A percentile compares a stretch with the other conserved stretches of the same genome.
phyloP scores from a whole-genome alignment of 2,888 invertebrate genomes.

The Sphaeridia pumilis region DNA sequence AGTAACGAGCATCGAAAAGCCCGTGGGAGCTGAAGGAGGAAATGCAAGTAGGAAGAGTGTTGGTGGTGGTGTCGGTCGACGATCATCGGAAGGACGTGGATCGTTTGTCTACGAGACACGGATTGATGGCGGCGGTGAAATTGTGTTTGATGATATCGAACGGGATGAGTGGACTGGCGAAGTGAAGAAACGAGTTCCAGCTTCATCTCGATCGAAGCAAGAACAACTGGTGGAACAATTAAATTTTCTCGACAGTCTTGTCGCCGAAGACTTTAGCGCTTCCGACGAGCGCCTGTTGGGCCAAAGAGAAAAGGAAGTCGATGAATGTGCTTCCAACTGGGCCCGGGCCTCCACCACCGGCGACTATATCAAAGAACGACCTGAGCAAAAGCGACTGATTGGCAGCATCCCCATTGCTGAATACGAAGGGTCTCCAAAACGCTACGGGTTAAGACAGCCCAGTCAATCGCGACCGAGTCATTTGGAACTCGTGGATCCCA shows the following conservation, averaged over 20 bases:
- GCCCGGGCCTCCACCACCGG: conserved; percentile 17
- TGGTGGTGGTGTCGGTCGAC: conserved; percentile 8
- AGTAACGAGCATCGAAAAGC: conserved; percentile 35
- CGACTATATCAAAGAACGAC: conserved; percentile 14
- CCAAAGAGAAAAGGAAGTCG: conserved; percentile 21
- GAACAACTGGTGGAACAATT: conserved; percentile 11
- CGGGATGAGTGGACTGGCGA: conserved; percentile 43
- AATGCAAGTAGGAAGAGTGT: too few species aligned
- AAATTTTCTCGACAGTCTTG: conserved; percentile 19
- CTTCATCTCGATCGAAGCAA: too few species aligned
- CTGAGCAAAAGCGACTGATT: conserved; percentile 48
- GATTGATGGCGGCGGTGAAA: conserved; percentile 58
- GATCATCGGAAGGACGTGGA: conserved; percentile 39
- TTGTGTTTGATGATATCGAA: conserved; percentile 74
- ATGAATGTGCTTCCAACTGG: conserved; percentile 28
- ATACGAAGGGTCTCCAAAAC: conserved; percentile 78
- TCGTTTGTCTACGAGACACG: conserved; percentile 47
- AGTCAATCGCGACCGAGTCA: conserved; percentile 30
- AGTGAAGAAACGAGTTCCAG: conserved; percentile 19
- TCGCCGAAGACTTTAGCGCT: conserved; percentile 7
- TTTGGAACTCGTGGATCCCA: conserved; percentile 32
- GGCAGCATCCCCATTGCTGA: conserved; percentile 82
- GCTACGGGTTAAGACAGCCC: conserved; percentile 43
- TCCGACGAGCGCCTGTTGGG: background rate
- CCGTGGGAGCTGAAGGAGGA: conserved; percentile 7